These are phyloP conservation scores for Paracanthobrama guichenoti DNA, from an alignment of 2,113 vertebrate genomes.

Conservation along the genomic window DNA sequence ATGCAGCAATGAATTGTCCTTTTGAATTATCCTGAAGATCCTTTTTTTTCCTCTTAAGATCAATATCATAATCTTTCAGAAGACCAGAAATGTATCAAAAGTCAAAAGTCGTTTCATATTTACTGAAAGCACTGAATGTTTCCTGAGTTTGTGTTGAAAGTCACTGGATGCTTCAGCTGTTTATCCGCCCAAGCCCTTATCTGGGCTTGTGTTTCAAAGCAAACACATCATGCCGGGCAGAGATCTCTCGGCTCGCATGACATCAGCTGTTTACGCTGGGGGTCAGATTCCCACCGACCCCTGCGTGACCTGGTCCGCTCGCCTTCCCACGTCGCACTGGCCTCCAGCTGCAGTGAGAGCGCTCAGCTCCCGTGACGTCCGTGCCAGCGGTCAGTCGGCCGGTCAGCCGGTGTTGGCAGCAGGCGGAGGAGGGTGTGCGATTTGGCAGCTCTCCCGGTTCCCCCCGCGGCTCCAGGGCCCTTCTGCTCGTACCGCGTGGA, in stretches of 20 bases:
- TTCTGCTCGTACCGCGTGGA: too few relatives aligned
- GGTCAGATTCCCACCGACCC: slow-evolving; percentile 5
- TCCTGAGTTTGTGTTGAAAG: neutral
- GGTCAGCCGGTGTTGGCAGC: too few relatives aligned
- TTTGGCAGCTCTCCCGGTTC: too few relatives aligned
- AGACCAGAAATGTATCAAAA: neutral
- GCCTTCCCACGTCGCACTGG: too few relatives aligned
- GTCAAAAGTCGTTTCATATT: neutral
- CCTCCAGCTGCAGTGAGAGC: too few relatives aligned
- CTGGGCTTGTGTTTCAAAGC: slow-evolving; percentile 22
- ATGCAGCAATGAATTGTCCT: neutral
- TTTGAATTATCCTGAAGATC: neutral
- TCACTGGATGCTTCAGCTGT: neutral
- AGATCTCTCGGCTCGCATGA: neutral
- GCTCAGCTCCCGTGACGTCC: too few relatives aligned
- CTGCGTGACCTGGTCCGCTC: neutral
- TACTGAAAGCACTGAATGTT: neutral
- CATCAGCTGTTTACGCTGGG: slow-evolving; percentile 7
- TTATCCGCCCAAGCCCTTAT: neutral
- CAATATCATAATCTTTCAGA: neutral
- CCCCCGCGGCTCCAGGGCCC: too few relatives aligned
- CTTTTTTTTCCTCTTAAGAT: too few relatives aligned
- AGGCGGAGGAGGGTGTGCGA: too few relatives aligned
- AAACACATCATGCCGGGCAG: neutral
- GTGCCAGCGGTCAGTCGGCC: too few relatives aligned